Evolutionary conservation across 1,140 invertebrate species (phyloP).

Genomic region (Acromyrmex heyeri): DNA sequence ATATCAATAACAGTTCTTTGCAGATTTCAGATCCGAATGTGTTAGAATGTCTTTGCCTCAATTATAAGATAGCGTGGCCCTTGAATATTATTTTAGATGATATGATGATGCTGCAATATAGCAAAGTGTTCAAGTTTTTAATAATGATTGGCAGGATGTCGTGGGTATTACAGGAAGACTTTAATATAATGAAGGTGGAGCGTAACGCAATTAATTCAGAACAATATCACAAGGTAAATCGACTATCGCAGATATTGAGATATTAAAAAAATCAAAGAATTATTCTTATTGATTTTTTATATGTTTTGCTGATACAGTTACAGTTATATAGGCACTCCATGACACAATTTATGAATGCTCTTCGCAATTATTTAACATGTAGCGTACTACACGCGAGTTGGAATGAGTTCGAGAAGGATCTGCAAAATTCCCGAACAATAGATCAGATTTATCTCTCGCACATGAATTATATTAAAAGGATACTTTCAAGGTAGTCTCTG

Average conservation of each 20-base stretch:
- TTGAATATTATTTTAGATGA: conserved; percentile 92
- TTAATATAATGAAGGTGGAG: conserved; percentile 85
- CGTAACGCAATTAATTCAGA: conserved; percentile 76
- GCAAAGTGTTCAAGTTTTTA: conserved; percentile 91
- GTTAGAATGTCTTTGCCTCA: conserved; percentile 89
- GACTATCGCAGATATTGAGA: neutral
- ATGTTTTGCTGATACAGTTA: conserved; percentile 77
- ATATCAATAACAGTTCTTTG: conserved; percentile 44
- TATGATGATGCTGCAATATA: conserved; percentile 90
- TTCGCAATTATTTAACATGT: conserved; percentile 91
- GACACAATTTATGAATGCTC: conserved; percentile 90
- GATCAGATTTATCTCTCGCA: conserved; percentile 91
- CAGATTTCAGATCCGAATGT: conserved; percentile 88
- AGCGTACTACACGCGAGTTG: conserved; percentile 91
- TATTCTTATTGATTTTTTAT: neutral
- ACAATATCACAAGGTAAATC: conserved; percentile 82
- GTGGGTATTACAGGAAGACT: conserved; percentile 91
- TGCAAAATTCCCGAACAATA: conserved; percentile 88
- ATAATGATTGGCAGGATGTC: conserved; percentile 91
- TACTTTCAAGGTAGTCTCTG: conserved; percentile 86
- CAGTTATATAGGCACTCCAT: conserved; percentile 91
- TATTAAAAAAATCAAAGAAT: neutral
- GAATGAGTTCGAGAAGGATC: conserved; percentile 90
- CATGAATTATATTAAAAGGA: conserved; percentile 90
- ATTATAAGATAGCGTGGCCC: conserved; percentile 91